phyloP scores from a whole-genome alignment of 2,113 vertebrate genomes.

The Colossoma macropomum region DNA sequence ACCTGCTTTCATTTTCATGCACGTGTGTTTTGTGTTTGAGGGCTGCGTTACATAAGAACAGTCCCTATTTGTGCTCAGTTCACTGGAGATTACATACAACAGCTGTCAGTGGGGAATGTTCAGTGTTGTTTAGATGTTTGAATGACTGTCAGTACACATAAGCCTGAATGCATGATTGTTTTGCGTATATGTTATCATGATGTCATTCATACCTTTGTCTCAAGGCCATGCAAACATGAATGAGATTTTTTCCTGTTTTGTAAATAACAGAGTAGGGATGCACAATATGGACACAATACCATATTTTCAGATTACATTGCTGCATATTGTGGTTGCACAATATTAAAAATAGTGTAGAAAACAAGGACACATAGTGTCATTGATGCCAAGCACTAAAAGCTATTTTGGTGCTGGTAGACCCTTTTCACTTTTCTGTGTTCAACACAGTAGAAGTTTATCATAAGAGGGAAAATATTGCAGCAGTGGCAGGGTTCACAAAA shows the following conservation, averaged over 20 bases:
- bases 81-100: background rate
- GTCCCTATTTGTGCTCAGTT: background rate
- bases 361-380: too few relatives aligned
- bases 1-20: slow-evolving; percentile 13
- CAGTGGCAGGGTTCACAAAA: too few relatives aligned
- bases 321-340: too few relatives aligned
- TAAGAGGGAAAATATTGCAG: too few relatives aligned
- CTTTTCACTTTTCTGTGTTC: too few relatives aligned
- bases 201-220: background rate
- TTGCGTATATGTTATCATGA: background rate
- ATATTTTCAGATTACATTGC: too few relatives aligned
- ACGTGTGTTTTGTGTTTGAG: slow-evolving; percentile 8
- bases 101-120: background rate
- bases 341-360: too few relatives aligned
- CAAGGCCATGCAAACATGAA: background rate
- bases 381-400: too few relatives aligned
- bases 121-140: slow-evolving; percentile 10
- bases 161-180: background rate
- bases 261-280: background rate
- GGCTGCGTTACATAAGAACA: background rate
- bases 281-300: too few relatives aligned
- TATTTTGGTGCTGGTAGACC: too few relatives aligned
- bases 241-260: background rate
- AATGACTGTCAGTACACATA: background rate
- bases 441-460: too few relatives aligned